Conservation (phyloP, 2,888 invertebrate species). For the Ceriagrion tenellum region DNA sequence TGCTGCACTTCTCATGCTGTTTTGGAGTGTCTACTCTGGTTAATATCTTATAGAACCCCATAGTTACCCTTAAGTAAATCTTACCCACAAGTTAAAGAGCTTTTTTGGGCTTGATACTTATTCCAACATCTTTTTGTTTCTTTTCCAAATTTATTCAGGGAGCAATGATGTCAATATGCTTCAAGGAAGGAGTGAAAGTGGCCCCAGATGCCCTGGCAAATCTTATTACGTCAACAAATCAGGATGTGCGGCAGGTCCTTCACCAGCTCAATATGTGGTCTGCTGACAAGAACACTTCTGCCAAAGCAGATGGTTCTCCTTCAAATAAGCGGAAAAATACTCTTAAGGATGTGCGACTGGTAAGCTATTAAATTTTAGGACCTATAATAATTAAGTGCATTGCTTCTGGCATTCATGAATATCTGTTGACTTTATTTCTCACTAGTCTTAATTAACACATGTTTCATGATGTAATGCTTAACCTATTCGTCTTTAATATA, state of each 20-base stretch:
- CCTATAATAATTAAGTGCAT: too few relatives aligned
- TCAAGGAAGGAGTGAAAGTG: conserved; percentile 92
- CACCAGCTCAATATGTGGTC: conserved; percentile 93
- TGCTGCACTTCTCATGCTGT: too few relatives aligned
- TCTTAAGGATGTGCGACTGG: conserved; percentile 92
- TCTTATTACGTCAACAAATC: conserved; percentile 92
- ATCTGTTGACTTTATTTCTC: too few relatives aligned
- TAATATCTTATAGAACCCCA: too few relatives aligned
- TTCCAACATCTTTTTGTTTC: neutral
- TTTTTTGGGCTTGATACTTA: too few relatives aligned
- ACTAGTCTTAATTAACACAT: too few relatives aligned
- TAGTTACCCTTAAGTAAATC: too few relatives aligned
- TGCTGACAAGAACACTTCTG: conserved; percentile 80
- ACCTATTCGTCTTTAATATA: too few relatives aligned
- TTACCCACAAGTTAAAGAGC: too few relatives aligned
- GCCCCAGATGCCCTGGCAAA: conserved; percentile 87
- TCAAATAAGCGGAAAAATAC: conserved; percentile 76
- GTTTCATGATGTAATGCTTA: too few relatives aligned
- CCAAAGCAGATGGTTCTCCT: neutral
- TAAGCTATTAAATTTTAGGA: conserved; percentile 75
- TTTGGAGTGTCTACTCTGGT: too few relatives aligned
- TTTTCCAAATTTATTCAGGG: conserved; percentile 80
- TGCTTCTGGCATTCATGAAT: too few relatives aligned
- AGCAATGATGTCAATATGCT: conserved; percentile 94
- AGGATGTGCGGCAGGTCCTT: conserved; percentile 95